These are phyloP conservation scores for Loris lydekkerianus DNA, from an alignment of 2,797 vertebrate species.

Conservation along the genomic window DNA sequence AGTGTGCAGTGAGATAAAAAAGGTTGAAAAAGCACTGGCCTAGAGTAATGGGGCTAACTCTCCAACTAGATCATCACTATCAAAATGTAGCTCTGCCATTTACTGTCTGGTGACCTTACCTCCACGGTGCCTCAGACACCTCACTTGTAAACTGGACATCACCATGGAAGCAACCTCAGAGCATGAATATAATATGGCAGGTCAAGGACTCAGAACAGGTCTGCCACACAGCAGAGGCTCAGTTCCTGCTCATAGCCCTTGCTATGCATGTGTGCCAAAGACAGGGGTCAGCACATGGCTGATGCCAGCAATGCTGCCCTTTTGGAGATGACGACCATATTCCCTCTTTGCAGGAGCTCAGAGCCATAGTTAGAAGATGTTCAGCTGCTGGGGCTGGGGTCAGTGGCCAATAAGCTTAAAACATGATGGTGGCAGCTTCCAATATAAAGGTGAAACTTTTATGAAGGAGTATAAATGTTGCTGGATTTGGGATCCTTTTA, in stretches of 20 bases:
- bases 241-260: neutral
- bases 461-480: neutral
- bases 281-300: neutral
- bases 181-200: neutral
- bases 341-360: neutral
- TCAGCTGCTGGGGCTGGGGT: neutral
- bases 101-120: neutral
- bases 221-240: neutral
- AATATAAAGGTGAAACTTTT: neutral
- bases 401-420: neutral
- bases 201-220: neutral
- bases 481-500: neutral
- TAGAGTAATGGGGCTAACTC: neutral
- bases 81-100: neutral
- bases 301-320: fast-evolving
- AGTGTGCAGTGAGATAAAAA: no score
- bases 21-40: no score
- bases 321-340: neutral
- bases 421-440: neutral
- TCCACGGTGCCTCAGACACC: neutral
- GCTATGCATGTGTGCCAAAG: neutral
- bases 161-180: neutral
- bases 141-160: neutral
- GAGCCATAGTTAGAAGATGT: neutral
- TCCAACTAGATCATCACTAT: neutral